Evolutionary conservation across 2,797 vertebrate genomes (phyloP).

Genomic region (Gymnocypris eckloni): DNA sequence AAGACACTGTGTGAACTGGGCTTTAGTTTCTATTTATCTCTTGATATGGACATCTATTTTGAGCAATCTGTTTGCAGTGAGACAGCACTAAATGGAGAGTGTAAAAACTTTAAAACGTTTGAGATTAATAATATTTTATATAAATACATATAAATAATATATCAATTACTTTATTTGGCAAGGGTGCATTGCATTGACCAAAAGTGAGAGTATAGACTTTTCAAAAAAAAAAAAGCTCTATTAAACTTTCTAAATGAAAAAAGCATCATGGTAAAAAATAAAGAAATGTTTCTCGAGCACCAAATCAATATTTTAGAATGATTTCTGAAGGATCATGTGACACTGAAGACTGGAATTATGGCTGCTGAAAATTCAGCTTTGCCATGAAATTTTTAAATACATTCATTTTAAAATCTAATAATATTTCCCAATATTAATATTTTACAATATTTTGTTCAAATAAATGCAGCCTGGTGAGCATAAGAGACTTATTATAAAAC

Average conservation of each 20-base stretch:
- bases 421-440: neutral
- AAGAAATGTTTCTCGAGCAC: neutral
- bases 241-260: neutral
- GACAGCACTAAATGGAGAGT: neutral
- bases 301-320: neutral
- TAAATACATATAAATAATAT: no score
- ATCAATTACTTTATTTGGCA: no score
- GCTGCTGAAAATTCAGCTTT: neutral
- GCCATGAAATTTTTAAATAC: neutral
- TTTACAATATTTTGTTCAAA: no score
- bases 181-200: no score
- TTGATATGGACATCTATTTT: neutral
- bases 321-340: neutral
- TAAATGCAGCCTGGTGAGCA: neutral
- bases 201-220: no score
- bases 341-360: neutral
- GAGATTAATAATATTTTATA: neutral
- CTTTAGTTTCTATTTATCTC: neutral
- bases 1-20: neutral
- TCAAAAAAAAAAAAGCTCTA: neutral
- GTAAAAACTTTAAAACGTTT: neutral
- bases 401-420: neutral
- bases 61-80: neutral
- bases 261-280: neutral
- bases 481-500: neutral